Conservation (phyloP, 64 coral and sea anemone species). For the Stichodactyla mertensii region DNA sequence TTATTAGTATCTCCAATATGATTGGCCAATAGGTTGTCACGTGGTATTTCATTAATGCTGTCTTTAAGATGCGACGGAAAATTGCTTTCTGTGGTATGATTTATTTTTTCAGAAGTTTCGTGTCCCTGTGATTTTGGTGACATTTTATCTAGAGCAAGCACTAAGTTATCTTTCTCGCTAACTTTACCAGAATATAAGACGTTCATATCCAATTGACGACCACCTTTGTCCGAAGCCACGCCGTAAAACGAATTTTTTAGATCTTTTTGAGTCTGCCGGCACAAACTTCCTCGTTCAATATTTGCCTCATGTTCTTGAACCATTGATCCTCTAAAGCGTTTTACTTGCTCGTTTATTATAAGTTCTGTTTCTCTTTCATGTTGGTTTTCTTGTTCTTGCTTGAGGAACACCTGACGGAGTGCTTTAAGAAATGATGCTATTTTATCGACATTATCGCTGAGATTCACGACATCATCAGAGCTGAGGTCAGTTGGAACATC, state of each 20-base stretch:
- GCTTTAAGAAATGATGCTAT: slow-evolving; percentile 20
- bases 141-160: neutral
- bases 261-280: neutral
- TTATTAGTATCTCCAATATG: neutral
- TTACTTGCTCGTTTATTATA: neutral
- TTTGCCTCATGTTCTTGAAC: neutral
- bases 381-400: neutral
- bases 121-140: neutral
- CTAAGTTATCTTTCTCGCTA: neutral
- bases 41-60: neutral
- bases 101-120: neutral
- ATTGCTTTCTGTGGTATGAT: neutral
- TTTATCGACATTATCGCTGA: neutral
- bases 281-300: neutral
- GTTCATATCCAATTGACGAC: neutral
- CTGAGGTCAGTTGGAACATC: neutral
- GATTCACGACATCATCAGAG: slow-evolving; percentile 20
- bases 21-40: neutral
- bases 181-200: too few relatives aligned
- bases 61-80: neutral
- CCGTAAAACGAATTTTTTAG: neutral
- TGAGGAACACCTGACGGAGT: slow-evolving; percentile 1
- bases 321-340: slow-evolving; percentile 1
- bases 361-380: neutral
- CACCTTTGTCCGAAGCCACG: neutral